Conservation (phyloP, 2,113 vertebrate genomes). For the Percina caprodes region DNA sequence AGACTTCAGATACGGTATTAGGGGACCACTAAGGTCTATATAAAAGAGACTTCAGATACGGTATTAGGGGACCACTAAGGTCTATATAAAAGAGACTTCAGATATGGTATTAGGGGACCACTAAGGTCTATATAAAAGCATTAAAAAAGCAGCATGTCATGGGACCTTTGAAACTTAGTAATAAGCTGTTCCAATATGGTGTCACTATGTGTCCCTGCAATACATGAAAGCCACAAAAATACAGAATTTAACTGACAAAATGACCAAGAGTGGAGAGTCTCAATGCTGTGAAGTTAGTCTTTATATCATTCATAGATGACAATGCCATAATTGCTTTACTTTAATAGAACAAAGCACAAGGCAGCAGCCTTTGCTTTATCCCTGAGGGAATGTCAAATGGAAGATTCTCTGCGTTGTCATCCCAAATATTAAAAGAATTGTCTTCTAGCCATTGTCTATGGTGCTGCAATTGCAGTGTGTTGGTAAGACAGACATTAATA, state of each 20-base stretch:
- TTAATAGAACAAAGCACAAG: slow-evolving; percentile 22
- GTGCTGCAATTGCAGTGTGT: background rate
- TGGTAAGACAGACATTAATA: background rate
- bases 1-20: too few relatives aligned
- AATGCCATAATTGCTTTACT: slow-evolving; percentile 40
- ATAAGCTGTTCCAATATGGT: slow-evolving; percentile 42
- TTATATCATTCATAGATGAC: slow-evolving; percentile 15
- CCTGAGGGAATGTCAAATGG: slow-evolving; percentile 39
- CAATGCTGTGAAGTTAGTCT: background rate
- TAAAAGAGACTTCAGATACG: too few relatives aligned
- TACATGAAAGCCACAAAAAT: slow-evolving; percentile 37
- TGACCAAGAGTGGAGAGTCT: background rate
- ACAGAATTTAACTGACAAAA: slow-evolving; percentile 39
- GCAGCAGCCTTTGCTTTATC: slow-evolving; percentile 44
- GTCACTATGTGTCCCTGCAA: slow-evolving; percentile 16
- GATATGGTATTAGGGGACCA: too few relatives aligned
- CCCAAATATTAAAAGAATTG: slow-evolving; percentile 31
- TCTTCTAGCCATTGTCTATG: background rate
- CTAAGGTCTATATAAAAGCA: too few relatives aligned
- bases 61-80: too few relatives aligned
- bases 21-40: too few relatives aligned
- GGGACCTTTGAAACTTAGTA: background rate
- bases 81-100: too few relatives aligned
- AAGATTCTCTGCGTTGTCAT: slow-evolving; percentile 35
- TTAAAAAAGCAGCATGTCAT: too few relatives aligned